Evolutionary conservation across 2,113 vertebrate genomes (phyloP).

Genomic region (Cariama cristata): DNA sequence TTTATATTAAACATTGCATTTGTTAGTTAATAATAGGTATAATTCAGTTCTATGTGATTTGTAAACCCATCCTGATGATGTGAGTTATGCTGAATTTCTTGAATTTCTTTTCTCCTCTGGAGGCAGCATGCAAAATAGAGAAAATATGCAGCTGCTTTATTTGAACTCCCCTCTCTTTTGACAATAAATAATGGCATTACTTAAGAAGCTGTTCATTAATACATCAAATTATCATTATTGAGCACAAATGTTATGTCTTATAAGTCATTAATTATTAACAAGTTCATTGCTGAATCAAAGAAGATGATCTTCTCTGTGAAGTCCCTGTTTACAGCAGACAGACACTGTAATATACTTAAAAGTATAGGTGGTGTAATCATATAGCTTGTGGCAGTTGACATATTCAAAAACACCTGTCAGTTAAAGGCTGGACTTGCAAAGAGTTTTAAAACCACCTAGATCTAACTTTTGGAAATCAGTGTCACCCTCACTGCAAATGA

Average conservation of each 20-base stretch:
- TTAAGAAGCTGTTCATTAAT: background rate
- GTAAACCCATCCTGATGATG: background rate
- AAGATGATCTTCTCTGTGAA: background rate
- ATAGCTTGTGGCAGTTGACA: background rate
- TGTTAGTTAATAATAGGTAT: background rate
- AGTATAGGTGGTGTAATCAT: background rate
- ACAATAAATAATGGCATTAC: background rate
- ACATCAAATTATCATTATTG: constrained; percentile 9
- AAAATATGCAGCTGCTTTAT: background rate
- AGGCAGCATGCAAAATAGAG: background rate
- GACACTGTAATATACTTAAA: background rate
- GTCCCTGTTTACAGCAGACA: background rate
- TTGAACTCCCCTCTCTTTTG: background rate
- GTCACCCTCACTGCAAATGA: background rate
- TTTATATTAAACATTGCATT: background rate
- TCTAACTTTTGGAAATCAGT: background rate
- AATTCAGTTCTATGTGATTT: background rate
- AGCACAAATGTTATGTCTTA: background rate
- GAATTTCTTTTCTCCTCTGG: background rate
- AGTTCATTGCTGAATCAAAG: background rate
- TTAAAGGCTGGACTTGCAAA: background rate
- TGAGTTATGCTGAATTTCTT: background rate
- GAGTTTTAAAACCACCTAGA: background rate
- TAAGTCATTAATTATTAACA: constrained; percentile 13
- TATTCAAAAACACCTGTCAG: background rate